A percentile compares a stretch with the other conserved stretches of the same genome.
These are phyloP conservation scores for Anguilla japonica DNA, from an alignment of 2,113 vertebrate species.

Conservation along the genomic window DNA sequence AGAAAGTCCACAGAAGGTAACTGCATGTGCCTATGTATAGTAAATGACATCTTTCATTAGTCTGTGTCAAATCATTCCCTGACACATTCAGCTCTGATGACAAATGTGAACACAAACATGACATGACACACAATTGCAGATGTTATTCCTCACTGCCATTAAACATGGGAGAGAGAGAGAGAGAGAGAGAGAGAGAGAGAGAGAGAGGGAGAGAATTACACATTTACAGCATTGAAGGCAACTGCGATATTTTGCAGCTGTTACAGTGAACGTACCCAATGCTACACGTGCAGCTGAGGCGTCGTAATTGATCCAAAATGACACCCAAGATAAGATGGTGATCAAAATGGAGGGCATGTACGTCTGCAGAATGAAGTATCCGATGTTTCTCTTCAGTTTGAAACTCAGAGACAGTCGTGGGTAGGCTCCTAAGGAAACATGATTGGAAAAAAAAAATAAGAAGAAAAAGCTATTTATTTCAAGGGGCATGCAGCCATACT, in stretches of 20 bases:
- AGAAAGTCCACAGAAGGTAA: neutral
- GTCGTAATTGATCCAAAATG: slow-evolving; percentile 99
- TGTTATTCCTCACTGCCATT: neutral
- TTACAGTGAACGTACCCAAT: slow-evolving; percentile 77
- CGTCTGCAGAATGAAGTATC: slow-evolving; percentile 98
- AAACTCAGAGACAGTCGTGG: slow-evolving; percentile 96
- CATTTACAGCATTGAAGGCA: neutral
- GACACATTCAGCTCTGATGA: neutral
- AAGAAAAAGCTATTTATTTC: slow-evolving; percentile 40
- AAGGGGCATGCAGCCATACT: slow-evolving; percentile 38
- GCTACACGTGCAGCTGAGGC: slow-evolving; percentile 97
- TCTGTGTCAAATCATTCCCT: neutral
- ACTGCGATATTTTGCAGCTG: neutral
- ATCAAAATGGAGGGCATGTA: slow-evolving; percentile 99
- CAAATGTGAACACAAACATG: neutral
- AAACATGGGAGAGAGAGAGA: neutral
- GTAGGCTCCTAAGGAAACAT: slow-evolving; percentile 81
- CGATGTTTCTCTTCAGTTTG: slow-evolving; percentile 96
- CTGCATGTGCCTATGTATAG: neutral
- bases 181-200: too few species aligned
- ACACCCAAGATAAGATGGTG: slow-evolving; percentile 98
- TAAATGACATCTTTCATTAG: neutral
- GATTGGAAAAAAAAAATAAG: slow-evolving; percentile 23
- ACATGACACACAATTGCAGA: neutral
- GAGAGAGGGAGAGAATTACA: too few species aligned